A percentile compares a stretch with the other conserved stretches of the same genome.
phyloP scores from a whole-genome alignment of 1,140 invertebrate species.

The Nasonia vitripennis region DNA sequence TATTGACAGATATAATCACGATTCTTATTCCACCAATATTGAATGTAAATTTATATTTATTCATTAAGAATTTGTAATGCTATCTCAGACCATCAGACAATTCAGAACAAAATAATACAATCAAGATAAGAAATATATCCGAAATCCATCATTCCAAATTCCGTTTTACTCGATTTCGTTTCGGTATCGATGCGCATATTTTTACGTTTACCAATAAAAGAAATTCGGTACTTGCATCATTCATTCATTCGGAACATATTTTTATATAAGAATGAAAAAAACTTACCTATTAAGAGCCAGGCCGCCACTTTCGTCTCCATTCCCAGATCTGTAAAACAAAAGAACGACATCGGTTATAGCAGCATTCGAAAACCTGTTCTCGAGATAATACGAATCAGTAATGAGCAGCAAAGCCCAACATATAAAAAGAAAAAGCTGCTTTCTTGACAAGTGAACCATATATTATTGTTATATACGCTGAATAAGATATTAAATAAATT shows the following conservation, averaged over 20 bases:
- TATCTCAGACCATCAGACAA: conserved; percentile 58
- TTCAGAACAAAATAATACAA: conserved; percentile 41
- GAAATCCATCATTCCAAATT: background rate
- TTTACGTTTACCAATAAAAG: background rate
- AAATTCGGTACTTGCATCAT: background rate
- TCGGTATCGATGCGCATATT: background rate
- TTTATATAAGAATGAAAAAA: background rate
- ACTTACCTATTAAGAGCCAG: conserved; percentile 67
- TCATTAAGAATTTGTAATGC: conserved; percentile 21
- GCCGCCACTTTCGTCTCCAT: conserved; percentile 53
- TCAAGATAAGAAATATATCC: background rate
- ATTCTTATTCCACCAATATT: background rate
- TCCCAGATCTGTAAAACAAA: conserved; percentile 63
- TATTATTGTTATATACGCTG: conserved; percentile 25
- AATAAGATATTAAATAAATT: conserved; percentile 16
- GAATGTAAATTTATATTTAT: conserved; percentile 62
- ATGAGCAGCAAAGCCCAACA: background rate
- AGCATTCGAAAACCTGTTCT: conserved; percentile 19
- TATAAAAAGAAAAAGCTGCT: conserved; percentile 21
- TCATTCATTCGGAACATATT: background rate
- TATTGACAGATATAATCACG: too few species aligned
- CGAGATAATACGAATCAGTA: conserved; percentile 7
- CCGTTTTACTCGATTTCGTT: background rate
- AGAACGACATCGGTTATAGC: conserved; percentile 20
- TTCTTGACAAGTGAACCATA: background rate